A percentile compares a stretch with the other conserved stretches of the same genome.
These are phyloP conservation scores for Chironomus tentans DNA, from an alignment of 2,888 invertebrate species.

Conservation along the genomic window DNA sequence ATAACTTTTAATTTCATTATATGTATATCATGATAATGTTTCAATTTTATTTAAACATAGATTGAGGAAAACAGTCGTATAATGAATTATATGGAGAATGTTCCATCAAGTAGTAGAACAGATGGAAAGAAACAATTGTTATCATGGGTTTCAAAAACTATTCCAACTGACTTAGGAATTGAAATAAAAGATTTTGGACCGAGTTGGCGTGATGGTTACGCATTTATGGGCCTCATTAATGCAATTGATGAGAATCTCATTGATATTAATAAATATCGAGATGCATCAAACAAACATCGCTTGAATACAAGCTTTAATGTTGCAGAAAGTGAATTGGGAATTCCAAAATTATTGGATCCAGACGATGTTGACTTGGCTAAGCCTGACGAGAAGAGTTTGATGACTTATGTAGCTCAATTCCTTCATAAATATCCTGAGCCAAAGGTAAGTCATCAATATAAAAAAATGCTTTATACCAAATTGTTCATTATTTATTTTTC, in stretches of 20 bases:
- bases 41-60: conserved; percentile 43
- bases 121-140: conserved; percentile 67
- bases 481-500: not conserved
- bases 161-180: conserved; percentile 78
- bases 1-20: conserved; percentile 30
- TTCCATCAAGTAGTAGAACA: not conserved
- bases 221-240: conserved; percentile 91
- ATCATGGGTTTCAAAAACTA: conserved; percentile 88
- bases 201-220: conserved; percentile 93
- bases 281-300: conserved; percentile 68
- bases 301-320: conserved; percentile 89
- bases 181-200: conserved; percentile 89
- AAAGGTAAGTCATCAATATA: conserved; percentile 44
- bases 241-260: conserved; percentile 88
- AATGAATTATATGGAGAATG: conserved; percentile 7
- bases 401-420: conserved; percentile 98
- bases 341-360: conserved; percentile 82
- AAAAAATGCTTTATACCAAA: not conserved
- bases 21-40: not conserved
- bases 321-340: conserved; percentile 84
- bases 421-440: conserved; percentile 90
- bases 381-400: conserved; percentile 94
- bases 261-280: conserved; percentile 72
- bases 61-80: conserved; percentile 86
- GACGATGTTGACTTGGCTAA: conserved; percentile 93